Conservation (phyloP, 2,888 invertebrate species). For the Rhopalosiphum nymphaeae region DNA sequence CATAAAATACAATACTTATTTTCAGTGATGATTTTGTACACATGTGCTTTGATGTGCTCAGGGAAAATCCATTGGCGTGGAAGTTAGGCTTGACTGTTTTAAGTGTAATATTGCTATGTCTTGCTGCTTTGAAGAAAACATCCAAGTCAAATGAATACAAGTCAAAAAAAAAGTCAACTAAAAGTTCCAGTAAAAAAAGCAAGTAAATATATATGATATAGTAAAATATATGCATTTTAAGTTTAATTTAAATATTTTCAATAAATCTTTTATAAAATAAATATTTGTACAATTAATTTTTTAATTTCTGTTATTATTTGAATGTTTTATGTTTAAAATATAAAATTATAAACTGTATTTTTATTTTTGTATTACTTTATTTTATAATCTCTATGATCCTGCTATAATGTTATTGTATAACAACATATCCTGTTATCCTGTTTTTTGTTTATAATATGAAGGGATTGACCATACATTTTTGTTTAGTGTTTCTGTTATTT, state of each 20-base stretch:
- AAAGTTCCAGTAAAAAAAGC: constrained; percentile 58
- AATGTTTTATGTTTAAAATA: constrained; percentile 2
- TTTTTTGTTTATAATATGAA: neutral
- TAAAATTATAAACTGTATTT: constrained; percentile 8
- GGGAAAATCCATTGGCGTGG: constrained; percentile 74
- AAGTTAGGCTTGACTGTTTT: constrained; percentile 70
- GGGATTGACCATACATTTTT: neutral
- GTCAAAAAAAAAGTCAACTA: constrained; percentile 49
- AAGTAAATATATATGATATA: constrained; percentile 22
- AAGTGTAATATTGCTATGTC: constrained; percentile 24
- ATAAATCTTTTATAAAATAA: constrained; percentile 1
- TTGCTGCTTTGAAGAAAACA: constrained; percentile 33
- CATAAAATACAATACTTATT: constrained; percentile 67
- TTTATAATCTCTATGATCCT: neutral
- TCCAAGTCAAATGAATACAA: constrained; percentile 30
- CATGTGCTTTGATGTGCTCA: constrained; percentile 73
- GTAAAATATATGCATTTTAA: neutral
- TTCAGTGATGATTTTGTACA: constrained; percentile 76
- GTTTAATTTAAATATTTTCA: neutral
- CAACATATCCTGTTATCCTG: neutral
- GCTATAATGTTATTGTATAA: neutral
- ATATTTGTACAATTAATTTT: neutral
- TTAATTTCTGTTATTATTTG: neutral
- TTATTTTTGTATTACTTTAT: neutral
- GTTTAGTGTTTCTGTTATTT: neutral